These are phyloP conservation scores for Drosophila hawaiiensis DNA, from an alignment of 2,888 invertebrate genomes.

Conservation along the genomic window DNA sequence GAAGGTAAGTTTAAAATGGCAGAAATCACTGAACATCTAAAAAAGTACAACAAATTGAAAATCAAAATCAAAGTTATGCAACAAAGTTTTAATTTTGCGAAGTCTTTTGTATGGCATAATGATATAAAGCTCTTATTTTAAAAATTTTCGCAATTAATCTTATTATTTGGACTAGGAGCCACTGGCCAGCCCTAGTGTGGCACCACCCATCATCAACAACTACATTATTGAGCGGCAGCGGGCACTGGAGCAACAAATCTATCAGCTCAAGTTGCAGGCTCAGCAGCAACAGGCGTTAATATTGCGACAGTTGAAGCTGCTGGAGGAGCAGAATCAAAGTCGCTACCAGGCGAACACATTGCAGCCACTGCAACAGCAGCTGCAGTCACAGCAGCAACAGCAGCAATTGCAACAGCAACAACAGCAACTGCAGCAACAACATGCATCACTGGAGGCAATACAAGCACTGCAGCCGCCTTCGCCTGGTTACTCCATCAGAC, in stretches of 20 bases:
- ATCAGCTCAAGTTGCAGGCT: slow-evolving; percentile 88
- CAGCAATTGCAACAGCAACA: slow-evolving; percentile 39
- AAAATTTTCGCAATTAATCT: not conserved
- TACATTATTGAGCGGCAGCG: slow-evolving; percentile 87
- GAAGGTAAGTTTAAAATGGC: slow-evolving; percentile 54
- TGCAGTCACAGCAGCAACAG: slow-evolving; percentile 14
- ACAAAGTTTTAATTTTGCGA: not conserved
- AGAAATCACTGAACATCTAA: not conserved
- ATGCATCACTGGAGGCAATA: slow-evolving; percentile 72
- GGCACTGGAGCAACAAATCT: slow-evolving; percentile 89
- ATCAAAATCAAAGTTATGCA: not conserved
- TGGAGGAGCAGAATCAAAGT: slow-evolving; percentile 86
- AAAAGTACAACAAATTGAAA: not conserved
- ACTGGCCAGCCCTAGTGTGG: slow-evolving; percentile 36
- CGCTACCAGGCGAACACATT: slow-evolving; percentile 66
- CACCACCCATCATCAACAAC: slow-evolving; percentile 71
- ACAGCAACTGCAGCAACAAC: slow-evolving; percentile 74
- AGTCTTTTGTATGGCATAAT: not conserved
- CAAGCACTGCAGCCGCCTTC: slow-evolving; percentile 73
- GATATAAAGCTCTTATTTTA: not conserved
- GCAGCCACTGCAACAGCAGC: slow-evolving; percentile 50
- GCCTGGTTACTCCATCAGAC: slow-evolving; percentile 83
- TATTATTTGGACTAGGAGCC: slow-evolving; percentile 50
- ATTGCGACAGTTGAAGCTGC: slow-evolving; percentile 88
- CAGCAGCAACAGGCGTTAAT: slow-evolving; percentile 90